Base-by-base conservation (phyloP, 2,888 invertebrate genomes). In the Endomychus coccineus region DNA sequence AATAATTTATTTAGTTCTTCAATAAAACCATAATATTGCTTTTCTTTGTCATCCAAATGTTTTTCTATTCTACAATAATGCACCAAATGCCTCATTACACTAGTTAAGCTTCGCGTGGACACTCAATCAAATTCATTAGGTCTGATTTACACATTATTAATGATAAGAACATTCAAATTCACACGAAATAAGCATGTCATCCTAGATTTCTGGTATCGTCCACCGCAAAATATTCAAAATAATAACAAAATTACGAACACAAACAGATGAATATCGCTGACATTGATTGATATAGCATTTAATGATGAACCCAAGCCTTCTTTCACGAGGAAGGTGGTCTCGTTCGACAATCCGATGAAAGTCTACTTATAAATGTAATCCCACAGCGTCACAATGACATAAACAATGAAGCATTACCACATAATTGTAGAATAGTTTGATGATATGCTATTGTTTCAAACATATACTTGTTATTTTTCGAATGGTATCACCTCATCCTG, bases 181-280 rank as follows among this genome's bases (percentile, higher is more conserved):
- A 29, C 44, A 46, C 31, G 39, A 44, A 45, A 47, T 33, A 10
- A 19, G 45, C 24, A 16, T 36, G 35, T 47, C 47, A 47, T 40
- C 12, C n/a, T 16, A 30, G 12, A 24, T 21, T 24, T 32, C 17
- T 32, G 30, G 24, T 35, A 40, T 44, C 42, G 40, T 36, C 35
- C 43, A 46, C 44, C 42, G 33, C 34, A 39, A 31, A 44, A 30
- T 40, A 43, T 42, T 34, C 27, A 27, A 39, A 42, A 32, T 44
- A 50, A 48, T 45, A 43, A 42, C 43, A 45, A 50, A 48, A 45
- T 46, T 42, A 32, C 43, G 45, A 34, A 45, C 24, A 38, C 42
- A 42, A 45, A 43, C 42, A 45, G 52, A 52, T 52, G 46, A 48
- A 42, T 46, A 52, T 52, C 52, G 38, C 10, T 28, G 52, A 51